Percentiles rank a stretch among this genome's conserved stretches.
These are phyloP conservation scores for Limanda limanda DNA, from an alignment of 2,113 vertebrate genomes.

Conservation along the genomic window DNA sequence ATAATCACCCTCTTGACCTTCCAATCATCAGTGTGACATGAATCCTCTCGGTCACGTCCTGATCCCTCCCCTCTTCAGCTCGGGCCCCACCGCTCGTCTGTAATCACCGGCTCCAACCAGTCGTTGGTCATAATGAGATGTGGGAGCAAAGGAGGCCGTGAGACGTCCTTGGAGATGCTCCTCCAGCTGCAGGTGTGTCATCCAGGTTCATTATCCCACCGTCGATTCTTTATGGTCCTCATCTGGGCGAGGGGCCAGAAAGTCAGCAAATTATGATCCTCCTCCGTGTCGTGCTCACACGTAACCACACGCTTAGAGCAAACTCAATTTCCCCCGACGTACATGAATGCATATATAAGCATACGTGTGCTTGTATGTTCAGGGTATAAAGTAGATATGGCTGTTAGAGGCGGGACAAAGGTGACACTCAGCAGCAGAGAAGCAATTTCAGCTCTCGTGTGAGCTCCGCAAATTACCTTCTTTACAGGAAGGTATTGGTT, in stretches of 20 bases:
- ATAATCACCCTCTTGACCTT: constrained; percentile 65
- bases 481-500: constrained; percentile 55
- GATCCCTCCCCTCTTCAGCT: not conserved
- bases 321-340: not conserved
- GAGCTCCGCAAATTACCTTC: constrained; percentile 37
- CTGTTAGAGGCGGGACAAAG: constrained; percentile 1
- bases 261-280: constrained; percentile 38
- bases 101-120: constrained; percentile 59
- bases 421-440: constrained; percentile 28
- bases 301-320: constrained; percentile 14
- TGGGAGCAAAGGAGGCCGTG: constrained; percentile 30
- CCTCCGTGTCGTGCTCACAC: constrained; percentile 12
- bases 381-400: not conserved
- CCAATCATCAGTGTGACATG: constrained; percentile 21
- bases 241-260: constrained; percentile 44
- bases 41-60: constrained; percentile 5
- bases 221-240: constrained; percentile 48
- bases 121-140: constrained; percentile 57
- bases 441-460: constrained; percentile 23
- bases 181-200: constrained; percentile 61
- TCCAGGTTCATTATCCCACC: constrained; percentile 35
- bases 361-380: not conserved
- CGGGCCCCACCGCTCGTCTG: constrained; percentile 7
- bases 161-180: constrained; percentile 53
- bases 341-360: not conserved